Base-by-base conservation (phyloP, 2,888 invertebrate species). In the Clitarchus hookeri region DNA sequence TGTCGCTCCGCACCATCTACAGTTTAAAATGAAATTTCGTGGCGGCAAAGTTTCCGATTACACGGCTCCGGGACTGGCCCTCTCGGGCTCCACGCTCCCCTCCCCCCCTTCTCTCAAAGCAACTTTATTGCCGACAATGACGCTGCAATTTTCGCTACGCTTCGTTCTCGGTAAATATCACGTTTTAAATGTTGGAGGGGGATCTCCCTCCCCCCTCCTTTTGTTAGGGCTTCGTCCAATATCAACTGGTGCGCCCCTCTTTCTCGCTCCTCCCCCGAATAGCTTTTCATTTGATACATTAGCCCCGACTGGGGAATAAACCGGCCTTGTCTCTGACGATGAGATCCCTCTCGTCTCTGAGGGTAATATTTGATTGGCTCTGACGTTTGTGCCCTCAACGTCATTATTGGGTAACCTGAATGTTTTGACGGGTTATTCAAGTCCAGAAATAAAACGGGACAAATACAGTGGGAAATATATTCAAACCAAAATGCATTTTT, bases 31-130 rank as follows among this genome's bases (percentile, higher is more conserved):
- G 19, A 65, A 65, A 65, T 65, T 65, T 65, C 23, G 65, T n/a
- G 65, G 65, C 65, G 65, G 65, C 65, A 65, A 65, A 65, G 65
- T 65, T 65, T 65, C 65, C 65, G 65, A 65, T 65, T 65, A 65
- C 65, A 65, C 65, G 65, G 65, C 65, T 16, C 65, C 19, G 12
- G n/a, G 8, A 65, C 19, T 23, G 19, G n/a, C 65, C 65, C 65
- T 23, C n/a, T n/a, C 53, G 8, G 0, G 19, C 12, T 16, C 53
- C 19, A 53, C 53, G 12, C 53, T 8, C 8, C 53, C 8, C 53
- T 8, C 53, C 8, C 53, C 53, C 53, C 19, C 53, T 8, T 8
- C 19, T 8, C 53, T 23, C 65, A 23, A 65, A 2, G 0, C 65
- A 19, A 65, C 65, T n/a, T 65, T 65, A 65, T 65, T 65, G 65